Percentiles rank a stretch among this genome's conserved stretches.
Evolutionary conservation across 2,888 invertebrate genomes (phyloP).

Genomic region (Acanthoscelides obtectus): DNA sequence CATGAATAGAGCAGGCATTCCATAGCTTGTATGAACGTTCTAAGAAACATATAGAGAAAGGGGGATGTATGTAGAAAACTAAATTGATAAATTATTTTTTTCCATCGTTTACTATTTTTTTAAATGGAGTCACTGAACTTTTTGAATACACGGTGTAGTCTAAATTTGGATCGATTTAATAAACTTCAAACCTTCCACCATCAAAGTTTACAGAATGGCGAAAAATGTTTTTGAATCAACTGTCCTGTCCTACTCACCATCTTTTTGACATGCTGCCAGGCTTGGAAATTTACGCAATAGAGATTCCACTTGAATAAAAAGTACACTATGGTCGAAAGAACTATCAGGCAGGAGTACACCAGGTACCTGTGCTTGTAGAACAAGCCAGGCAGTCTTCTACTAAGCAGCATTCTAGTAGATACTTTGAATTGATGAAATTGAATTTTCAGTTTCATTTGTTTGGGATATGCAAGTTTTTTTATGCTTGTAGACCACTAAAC

Average conservation of each 20-base stretch:
- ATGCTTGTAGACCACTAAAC: too few relatives aligned
- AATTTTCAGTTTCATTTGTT: not conserved
- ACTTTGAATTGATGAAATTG: not conserved
- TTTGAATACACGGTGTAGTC: too few relatives aligned
- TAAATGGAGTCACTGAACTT: too few relatives aligned
- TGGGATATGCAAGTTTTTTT: not conserved
- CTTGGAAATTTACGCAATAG: conserved; percentile 55
- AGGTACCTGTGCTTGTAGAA: conserved; percentile 38
- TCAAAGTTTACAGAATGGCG: not conserved
- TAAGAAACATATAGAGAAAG: too few relatives aligned
- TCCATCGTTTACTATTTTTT: too few relatives aligned
- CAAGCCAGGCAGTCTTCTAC: conserved; percentile 38
- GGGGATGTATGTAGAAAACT: too few relatives aligned
- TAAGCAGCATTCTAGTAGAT: conserved; percentile 22
- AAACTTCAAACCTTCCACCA: too few relatives aligned
- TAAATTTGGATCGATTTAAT: too few relatives aligned
- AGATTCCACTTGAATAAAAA: conserved; percentile 55
- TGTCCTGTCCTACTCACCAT: conserved; percentile 48
- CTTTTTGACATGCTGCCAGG: conserved; percentile 54
- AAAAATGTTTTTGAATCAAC: not conserved
- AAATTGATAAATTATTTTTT: too few relatives aligned
- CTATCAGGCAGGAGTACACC: conserved; percentile 39
- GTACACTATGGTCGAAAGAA: conserved; percentile 45
- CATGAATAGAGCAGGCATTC: too few relatives aligned
- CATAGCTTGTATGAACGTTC: too few relatives aligned